Percentiles rank a stretch among this genome's conserved stretches.
These are phyloP conservation scores for Lepeophtheirus nordmannii DNA, from an alignment of 2,888 invertebrate species.

Conservation along the genomic window DNA sequence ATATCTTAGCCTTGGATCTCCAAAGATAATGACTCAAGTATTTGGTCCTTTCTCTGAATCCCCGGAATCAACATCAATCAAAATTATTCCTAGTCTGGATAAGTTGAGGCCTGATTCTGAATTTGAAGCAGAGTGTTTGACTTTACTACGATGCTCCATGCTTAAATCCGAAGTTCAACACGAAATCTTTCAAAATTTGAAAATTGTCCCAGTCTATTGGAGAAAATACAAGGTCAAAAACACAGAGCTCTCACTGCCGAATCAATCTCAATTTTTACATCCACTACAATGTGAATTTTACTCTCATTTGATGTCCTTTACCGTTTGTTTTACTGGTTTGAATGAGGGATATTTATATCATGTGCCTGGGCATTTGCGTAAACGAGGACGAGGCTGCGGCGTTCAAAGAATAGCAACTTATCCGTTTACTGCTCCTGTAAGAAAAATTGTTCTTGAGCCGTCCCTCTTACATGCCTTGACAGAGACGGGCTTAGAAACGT, in stretches of 20 bases:
- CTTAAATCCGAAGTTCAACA: not conserved
- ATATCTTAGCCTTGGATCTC: not conserved
- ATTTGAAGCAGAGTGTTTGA: slow-evolving; percentile 13
- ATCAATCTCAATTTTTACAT: not conserved
- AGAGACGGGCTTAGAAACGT: slow-evolving; percentile 20
- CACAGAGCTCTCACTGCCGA: not conserved
- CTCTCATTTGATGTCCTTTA: slow-evolving; percentile 21
- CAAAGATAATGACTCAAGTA: slow-evolving; percentile 1
- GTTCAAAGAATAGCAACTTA: slow-evolving; percentile 18
- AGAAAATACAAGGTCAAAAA: slow-evolving; percentile 5
- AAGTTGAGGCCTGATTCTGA: not conserved
- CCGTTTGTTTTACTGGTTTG: slow-evolving; percentile 11
- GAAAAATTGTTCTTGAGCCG: slow-evolving; percentile 15
- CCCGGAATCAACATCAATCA: not conserved
- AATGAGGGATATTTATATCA: slow-evolving; percentile 24
- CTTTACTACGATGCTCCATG: not conserved
- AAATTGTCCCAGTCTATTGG: slow-evolving; percentile 16
- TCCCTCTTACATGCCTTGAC: slow-evolving; percentile 20
- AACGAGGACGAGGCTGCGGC: slow-evolving; percentile 10
- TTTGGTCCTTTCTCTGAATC: slow-evolving; percentile 2
- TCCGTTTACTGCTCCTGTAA: slow-evolving; percentile 21
- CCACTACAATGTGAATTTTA: slow-evolving; percentile 16
- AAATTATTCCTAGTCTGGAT: not conserved
- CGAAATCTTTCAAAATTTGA: slow-evolving; percentile 10
- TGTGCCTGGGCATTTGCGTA: slow-evolving; percentile 19